These are phyloP conservation scores for Myripristis jacobus DNA, from an alignment of 2,797 vertebrate genomes.

Conservation along the genomic window DNA sequence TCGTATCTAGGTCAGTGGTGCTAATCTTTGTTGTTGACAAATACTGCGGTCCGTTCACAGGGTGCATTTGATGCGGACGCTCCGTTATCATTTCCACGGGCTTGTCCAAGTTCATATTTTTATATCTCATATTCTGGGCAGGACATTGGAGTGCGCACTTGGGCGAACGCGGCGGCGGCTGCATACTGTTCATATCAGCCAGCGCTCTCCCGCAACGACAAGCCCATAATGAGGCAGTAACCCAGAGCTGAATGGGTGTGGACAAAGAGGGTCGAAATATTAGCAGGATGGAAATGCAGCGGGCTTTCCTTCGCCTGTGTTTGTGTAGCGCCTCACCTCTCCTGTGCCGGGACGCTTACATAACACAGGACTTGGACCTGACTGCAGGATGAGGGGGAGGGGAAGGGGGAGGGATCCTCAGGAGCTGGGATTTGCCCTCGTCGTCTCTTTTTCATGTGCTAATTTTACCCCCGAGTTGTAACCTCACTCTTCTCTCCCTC, in stretches of 20 bases:
- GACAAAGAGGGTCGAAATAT: background rate
- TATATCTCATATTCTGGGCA: slow-evolving; percentile 4
- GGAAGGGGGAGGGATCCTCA: slow-evolving; percentile 16
- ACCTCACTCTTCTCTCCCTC: slow-evolving; percentile 49
- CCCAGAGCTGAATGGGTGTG: slow-evolving; percentile 3
- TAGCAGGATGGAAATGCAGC: slow-evolving; percentile 4
- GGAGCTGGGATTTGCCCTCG: slow-evolving; percentile 41
- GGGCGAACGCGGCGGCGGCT: slow-evolving; percentile 3
- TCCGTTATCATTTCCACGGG: slow-evolving; percentile 6
- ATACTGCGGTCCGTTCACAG: slow-evolving; percentile 6
- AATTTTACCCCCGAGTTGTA: slow-evolving; percentile 74
- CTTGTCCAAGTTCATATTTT: background rate
- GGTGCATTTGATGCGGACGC: background rate
- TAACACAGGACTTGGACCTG: slow-evolving; percentile 34
- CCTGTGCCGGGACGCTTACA: slow-evolving; percentile 23
- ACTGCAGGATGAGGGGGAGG: slow-evolving; percentile 4
- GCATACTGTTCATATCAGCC: background rate
- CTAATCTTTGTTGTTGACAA: slow-evolving; percentile 46
- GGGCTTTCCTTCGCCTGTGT: background rate
- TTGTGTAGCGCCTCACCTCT: background rate
- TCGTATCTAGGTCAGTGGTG: slow-evolving; percentile 17
- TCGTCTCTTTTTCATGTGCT: slow-evolving; percentile 61
- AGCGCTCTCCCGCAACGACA: background rate
- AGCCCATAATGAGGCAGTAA: background rate
- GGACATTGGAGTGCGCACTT: background rate